These are phyloP conservation scores for Sinocyclocheilus rhinocerous DNA, from an alignment of 2,113 vertebrate species.

Conservation along the genomic window DNA sequence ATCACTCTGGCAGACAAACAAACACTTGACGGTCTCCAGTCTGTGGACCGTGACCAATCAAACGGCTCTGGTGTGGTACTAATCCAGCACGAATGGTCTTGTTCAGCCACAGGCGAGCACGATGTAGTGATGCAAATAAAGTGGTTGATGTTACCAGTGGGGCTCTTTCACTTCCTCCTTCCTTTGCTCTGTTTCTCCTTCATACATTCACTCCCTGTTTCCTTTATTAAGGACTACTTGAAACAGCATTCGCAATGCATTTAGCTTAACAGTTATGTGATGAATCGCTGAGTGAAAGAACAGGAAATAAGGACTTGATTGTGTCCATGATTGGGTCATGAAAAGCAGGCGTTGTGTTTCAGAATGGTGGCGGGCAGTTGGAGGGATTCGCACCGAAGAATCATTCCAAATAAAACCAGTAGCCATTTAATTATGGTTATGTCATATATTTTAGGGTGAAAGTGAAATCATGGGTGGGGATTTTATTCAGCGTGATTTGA, in stretches of 20 bases:
- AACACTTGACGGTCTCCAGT: conserved; percentile 7
- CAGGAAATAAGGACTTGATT: not conserved
- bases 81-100: conserved; percentile 30
- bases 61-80: conserved; percentile 16
- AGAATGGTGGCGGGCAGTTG: not conserved
- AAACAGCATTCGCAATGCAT: not conserved
- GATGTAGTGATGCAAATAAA: conserved; percentile 41
- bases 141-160: conserved; percentile 35
- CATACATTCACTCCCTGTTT: not conserved
- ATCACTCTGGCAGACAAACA: conserved; percentile 39
- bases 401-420: not conserved
- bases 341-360: not conserved
- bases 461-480: not conserved
- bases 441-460: not conserved
- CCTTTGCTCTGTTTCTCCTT: not conserved
- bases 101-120: conserved; percentile 28
- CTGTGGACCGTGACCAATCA: conserved; percentile 10
- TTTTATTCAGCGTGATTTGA: not conserved
- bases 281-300: no score
- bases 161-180: conserved; percentile 28
- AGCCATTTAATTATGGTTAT: not conserved
- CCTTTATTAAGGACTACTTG: not conserved
- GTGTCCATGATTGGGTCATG: not conserved
- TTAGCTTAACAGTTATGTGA: not conserved
- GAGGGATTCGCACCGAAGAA: not conserved